Conservation (phyloP, 92 coral and sea anemone genomes). For the Nematostella vectensis region DNA sequence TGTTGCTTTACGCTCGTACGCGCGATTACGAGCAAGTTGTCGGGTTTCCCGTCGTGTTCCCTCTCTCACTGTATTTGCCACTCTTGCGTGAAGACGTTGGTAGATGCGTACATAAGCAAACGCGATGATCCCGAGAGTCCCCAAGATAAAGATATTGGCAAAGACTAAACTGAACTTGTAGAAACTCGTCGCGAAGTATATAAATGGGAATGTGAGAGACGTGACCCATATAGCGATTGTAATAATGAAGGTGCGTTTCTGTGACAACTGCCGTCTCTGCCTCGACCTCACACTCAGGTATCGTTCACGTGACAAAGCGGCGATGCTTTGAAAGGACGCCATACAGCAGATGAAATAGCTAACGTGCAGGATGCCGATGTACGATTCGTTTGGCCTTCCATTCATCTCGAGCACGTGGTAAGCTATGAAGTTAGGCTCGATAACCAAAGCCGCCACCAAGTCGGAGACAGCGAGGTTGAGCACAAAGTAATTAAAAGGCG, state of each 20-base stretch:
- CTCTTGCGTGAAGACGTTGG: slow-evolving; percentile 39
- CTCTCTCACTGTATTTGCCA: slow-evolving; percentile 10
- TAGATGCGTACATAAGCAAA: slow-evolving; percentile 47
- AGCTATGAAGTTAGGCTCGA: slow-evolving; percentile 65
- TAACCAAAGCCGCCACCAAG: slow-evolving; percentile 39
- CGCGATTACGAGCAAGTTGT: slow-evolving; percentile 6
- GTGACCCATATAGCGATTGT: slow-evolving; percentile 42
- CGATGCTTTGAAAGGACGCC: slow-evolving; percentile 66
- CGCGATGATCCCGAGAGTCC: slow-evolving; percentile 28
- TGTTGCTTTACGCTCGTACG: slow-evolving; percentile 51
- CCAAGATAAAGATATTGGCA: slow-evolving; percentile 43
- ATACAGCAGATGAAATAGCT: slow-evolving; percentile 55
- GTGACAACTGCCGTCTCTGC: slow-evolving; percentile 32
- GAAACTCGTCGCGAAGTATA: slow-evolving; percentile 46
- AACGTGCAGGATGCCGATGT: slow-evolving; percentile 45
- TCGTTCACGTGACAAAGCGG: slow-evolving; percentile 65
- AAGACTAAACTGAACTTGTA: slow-evolving; percentile 43
- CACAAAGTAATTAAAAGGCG: slow-evolving; percentile 65
- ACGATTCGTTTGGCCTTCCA: slow-evolving; percentile 14
- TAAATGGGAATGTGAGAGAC: slow-evolving; percentile 26
- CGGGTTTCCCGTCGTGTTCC: background rate
- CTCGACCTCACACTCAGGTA: slow-evolving; percentile 55
- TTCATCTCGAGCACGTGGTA: slow-evolving; percentile 54
- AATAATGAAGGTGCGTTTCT: slow-evolving; percentile 13
- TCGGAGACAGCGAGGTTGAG: slow-evolving; percentile 68